A percentile compares a stretch with the other conserved stretches of the same genome.
Conservation (phyloP, 2,888 invertebrate genomes). For the Villa cingulata region DNA sequence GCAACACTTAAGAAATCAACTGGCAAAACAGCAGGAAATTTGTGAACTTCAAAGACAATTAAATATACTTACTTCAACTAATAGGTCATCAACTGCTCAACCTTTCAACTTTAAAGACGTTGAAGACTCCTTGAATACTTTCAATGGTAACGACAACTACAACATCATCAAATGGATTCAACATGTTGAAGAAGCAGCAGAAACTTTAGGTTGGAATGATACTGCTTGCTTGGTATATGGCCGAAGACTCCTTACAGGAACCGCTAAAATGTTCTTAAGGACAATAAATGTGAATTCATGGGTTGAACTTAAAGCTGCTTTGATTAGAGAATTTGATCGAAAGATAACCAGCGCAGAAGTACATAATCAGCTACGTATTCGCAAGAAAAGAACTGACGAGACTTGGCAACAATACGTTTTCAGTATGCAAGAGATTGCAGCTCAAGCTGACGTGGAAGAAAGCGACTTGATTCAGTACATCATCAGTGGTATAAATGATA, state of each 20-base stretch:
- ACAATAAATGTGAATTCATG: neutral
- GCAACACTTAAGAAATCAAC: neutral
- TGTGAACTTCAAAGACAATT: neutral
- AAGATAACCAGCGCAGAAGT: neutral
- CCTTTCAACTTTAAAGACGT: neutral
- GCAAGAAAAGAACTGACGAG: neutral
- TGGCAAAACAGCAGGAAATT: neutral
- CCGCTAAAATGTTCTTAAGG: neutral
- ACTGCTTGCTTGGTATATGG: neutral
- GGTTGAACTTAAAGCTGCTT: neutral
- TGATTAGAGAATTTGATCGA: neutral
- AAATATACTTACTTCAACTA: neutral
- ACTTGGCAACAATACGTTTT: constrained; percentile 1
- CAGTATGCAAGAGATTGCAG: constrained; percentile 1
- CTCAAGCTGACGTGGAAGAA: neutral
- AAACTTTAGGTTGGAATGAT: neutral
- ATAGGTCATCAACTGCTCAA: neutral
- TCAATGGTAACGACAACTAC: constrained; percentile 1
- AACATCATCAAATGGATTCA: neutral
- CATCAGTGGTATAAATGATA: neutral
- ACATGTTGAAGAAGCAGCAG: neutral
- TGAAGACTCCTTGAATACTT: neutral
- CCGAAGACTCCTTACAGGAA: neutral
- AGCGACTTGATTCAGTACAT: neutral
- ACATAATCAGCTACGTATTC: neutral